Conservation (phyloP, 2,888 invertebrate genomes). For the Tipula lateralis region DNA sequence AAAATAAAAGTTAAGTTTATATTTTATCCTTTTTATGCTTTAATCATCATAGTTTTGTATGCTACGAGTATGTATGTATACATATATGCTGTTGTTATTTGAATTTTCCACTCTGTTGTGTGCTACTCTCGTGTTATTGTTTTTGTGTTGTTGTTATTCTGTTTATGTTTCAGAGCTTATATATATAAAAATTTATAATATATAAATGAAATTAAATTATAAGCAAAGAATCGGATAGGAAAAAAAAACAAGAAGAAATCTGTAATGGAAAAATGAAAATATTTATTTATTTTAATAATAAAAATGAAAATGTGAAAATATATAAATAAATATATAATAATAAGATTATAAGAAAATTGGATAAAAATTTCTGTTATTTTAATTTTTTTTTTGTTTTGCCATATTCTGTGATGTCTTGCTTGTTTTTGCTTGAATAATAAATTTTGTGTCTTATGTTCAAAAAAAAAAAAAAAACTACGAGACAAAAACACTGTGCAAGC, state of each 20-base stretch:
- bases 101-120: background rate
- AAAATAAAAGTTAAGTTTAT: background rate
- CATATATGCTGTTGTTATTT: background rate
- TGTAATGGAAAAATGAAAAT: slow-evolving; percentile 24
- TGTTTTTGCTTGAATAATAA: background rate
- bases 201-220: background rate
- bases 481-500: no score
- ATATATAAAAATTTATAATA: background rate
- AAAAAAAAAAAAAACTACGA: background rate
- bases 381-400: background rate
- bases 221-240: background rate
- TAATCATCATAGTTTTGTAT: background rate
- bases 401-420: background rate
- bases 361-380: background rate
- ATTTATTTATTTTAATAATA: slow-evolving; percentile 24
- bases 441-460: background rate
- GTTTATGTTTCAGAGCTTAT: background rate
- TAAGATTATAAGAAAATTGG: slow-evolving; percentile 24
- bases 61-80: no score
- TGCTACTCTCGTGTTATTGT: background rate
- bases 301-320: slow-evolving; percentile 24
- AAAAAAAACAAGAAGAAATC: background rate
- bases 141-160: background rate
- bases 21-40: slow-evolving; percentile 19
- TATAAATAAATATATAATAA: background rate